These are phyloP conservation scores for Mythimna lalbum DNA, from an alignment of 2,888 invertebrate species.

Conservation along the genomic window DNA sequence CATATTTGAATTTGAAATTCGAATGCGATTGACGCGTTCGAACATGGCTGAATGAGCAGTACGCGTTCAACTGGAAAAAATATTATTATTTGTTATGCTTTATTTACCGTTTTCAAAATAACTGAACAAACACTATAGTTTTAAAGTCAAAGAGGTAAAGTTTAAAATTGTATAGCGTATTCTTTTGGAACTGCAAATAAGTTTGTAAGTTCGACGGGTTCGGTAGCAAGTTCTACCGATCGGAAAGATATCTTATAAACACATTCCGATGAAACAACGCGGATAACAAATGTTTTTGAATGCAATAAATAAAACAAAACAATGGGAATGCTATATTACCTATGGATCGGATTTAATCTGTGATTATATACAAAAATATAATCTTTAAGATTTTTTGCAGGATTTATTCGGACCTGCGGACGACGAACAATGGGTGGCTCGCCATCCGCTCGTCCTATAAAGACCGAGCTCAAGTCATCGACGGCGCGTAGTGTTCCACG, in stretches of 20 bases:
- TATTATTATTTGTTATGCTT: constrained; percentile 63
- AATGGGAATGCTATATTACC: constrained; percentile 20
- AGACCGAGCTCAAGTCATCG: too few species aligned
- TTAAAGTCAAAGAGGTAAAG: constrained; percentile 14
- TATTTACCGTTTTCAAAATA: neutral
- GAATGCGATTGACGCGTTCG: constrained; percentile 80
- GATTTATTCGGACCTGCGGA: too few species aligned
- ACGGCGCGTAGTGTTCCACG: too few species aligned
- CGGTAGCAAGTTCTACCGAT: constrained; percentile 84
- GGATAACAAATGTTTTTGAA: constrained; percentile 67
- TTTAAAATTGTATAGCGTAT: constrained; percentile 38
- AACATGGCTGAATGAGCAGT: constrained; percentile 73
- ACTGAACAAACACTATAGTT: neutral
- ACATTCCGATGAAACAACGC: constrained; percentile 82
- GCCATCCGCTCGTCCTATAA: too few species aligned
- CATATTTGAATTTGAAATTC: constrained; percentile 76
- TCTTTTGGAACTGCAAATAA: constrained; percentile 8
- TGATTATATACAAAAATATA: neutral
- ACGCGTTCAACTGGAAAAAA: constrained; percentile 82
- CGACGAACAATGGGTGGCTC: too few species aligned
- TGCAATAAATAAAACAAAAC: constrained; percentile 44
- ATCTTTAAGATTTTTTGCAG: neutral
- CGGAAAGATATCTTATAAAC: constrained; percentile 84
- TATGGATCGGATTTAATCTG: constrained; percentile 1
- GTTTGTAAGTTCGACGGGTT: constrained; percentile 60